Evolutionary conservation across 2,888 invertebrate genomes (phyloP).

Genomic region (Drosophila multiciliata): DNA sequence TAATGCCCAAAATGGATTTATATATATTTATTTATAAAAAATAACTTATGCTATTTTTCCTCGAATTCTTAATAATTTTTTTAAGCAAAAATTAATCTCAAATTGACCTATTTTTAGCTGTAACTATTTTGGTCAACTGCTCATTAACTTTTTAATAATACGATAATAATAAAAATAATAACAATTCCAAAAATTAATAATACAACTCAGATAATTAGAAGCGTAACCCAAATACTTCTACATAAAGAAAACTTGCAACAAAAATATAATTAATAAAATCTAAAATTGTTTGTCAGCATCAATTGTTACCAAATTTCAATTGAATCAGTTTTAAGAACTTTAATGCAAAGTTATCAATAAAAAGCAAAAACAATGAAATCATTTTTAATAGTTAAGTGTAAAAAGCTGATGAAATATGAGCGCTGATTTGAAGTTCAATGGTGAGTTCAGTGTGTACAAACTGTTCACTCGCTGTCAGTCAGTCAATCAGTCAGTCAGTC

Average conservation of each 20-base stretch:
- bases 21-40: not conserved
- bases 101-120: not conserved
- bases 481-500: not conserved
- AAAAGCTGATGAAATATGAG: conserved; percentile 58
- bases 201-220: not conserved
- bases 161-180: not conserved
- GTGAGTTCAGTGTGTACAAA: conserved; percentile 36
- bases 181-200: not conserved
- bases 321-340: conserved; percentile 1
- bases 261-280: not conserved
- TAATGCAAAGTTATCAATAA: conserved; percentile 12
- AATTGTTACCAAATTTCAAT: not conserved
- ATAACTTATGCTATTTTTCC: not conserved
- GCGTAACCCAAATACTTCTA: not conserved
- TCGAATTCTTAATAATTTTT: not conserved
- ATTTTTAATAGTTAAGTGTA: conserved; percentile 34
- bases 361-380: conserved; percentile 15
- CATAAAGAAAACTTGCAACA: not conserved
- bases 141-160: not conserved
- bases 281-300: not conserved
- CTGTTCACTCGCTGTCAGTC: conserved; percentile 17
- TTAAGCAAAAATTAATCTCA: not conserved
- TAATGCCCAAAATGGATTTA: not conserved
- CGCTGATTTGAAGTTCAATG: conserved; percentile 58
- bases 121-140: not conserved